These are phyloP conservation scores for Enteromius unitaeniatus DNA, from an alignment of 2,797 vertebrate genomes.

Conservation along the genomic window DNA sequence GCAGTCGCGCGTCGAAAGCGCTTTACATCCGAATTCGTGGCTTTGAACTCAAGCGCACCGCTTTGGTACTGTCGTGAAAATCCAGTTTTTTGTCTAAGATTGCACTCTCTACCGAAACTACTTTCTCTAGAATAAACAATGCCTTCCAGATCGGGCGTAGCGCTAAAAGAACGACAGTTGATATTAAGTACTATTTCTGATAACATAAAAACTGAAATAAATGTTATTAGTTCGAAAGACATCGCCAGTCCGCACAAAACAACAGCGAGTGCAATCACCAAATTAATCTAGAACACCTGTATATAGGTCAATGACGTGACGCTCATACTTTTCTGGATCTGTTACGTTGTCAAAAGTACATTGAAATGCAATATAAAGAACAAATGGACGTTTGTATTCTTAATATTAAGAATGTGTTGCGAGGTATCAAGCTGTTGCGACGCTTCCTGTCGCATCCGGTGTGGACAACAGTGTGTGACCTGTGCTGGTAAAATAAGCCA, in stretches of 20 bases:
- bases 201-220: conserved; percentile 56
- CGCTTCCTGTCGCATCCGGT: no score
- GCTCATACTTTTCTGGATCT: not conserved
- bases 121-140: not conserved
- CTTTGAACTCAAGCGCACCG: not conserved
- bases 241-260: conserved; percentile 63
- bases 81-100: not conserved
- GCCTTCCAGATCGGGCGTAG: conserved; percentile 46
- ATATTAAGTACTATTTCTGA: conserved; percentile 25
- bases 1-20: not conserved
- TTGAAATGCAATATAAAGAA: no score
- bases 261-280: not conserved
- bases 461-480: no score
- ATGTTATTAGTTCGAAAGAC: conserved; percentile 65
- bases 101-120: not conserved
- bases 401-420: no score
- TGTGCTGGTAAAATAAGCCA: no score
- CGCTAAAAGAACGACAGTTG: conserved; percentile 36
- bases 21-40: not conserved
- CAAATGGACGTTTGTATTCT: no score
- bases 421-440: no score
- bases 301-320: not conserved
- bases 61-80: not conserved
- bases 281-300: conserved; percentile 35
- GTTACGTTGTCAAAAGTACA: not conserved